phyloP scores from a whole-genome alignment of 2,113 vertebrate species.

The Pluvialis apricaria region DNA sequence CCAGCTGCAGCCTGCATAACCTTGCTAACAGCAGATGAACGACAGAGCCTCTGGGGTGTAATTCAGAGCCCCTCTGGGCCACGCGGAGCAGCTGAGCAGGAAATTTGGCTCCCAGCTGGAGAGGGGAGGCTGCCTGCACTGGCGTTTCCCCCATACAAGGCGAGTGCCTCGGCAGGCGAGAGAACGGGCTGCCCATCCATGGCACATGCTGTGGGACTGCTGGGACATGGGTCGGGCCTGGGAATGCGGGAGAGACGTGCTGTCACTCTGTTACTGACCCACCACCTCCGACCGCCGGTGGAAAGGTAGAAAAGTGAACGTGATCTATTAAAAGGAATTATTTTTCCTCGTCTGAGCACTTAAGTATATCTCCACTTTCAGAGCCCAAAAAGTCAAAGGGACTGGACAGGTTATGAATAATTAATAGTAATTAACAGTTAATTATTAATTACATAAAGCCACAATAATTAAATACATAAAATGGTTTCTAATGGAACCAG shows the following conservation, averaged over 20 bases:
- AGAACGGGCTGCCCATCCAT: accelerated
- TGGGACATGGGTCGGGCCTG: accelerated
- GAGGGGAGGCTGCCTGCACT: accelerated
- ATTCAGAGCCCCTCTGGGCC: not conserved
- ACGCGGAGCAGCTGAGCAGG: not conserved
- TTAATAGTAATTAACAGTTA: not conserved
- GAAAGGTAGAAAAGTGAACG: not conserved
- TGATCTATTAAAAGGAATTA: not conserved
- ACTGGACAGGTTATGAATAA: not conserved
- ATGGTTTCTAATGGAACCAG: not conserved
- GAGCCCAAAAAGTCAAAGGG: not conserved
- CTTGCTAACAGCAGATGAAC: accelerated
- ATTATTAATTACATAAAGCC: not conserved
- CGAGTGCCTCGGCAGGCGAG: accelerated
- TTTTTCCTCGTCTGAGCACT: not conserved
- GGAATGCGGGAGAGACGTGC: accelerated
- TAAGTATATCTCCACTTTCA: not conserved
- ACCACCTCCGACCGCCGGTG: accelerated
- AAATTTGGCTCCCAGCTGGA: not conserved
- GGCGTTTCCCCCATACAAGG: accelerated
- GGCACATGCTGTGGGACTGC: accelerated
- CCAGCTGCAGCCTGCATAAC: accelerated
- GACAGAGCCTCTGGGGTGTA: not conserved
- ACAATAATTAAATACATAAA: not conserved
- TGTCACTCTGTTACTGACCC: not conserved